A percentile compares a stretch with the other conserved stretches of the same genome.
These are phyloP conservation scores for Tupaia tana DNA, from an alignment of 2,113 vertebrate genomes.

Conservation along the genomic window DNA sequence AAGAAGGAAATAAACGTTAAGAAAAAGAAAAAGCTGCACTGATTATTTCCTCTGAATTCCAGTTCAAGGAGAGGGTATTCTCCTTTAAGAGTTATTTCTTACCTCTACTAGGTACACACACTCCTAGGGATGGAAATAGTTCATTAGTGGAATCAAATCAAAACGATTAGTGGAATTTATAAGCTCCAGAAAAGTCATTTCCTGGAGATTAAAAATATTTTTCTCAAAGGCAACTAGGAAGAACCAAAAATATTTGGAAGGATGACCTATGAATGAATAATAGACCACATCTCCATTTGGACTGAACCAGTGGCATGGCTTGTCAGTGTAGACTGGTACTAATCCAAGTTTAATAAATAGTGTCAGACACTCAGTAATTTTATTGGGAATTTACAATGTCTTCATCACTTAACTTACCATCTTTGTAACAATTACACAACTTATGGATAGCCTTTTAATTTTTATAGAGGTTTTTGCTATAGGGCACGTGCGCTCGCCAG, in stretches of 20 bases:
- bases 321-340: no score
- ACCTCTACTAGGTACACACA: neutral
- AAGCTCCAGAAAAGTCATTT: conserved; percentile 50
- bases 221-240: conserved; percentile 17
- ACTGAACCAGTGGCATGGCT: neutral
- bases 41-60: neutral
- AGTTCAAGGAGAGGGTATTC: neutral
- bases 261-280: neutral
- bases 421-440: neutral
- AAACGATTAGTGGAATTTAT: neutral
- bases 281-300: neutral
- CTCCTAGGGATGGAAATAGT: conserved; percentile 6
- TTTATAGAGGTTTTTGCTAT: neutral
- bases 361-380: neutral
- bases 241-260: neutral
- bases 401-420: neutral
- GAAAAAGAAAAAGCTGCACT: neutral
- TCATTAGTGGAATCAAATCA: conserved; percentile 39
- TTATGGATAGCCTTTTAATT: neutral
- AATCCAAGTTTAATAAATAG: no score
- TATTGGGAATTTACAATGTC: neutral
- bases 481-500: no score
- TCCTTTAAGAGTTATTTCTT: neutral
- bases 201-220: conserved; percentile 60
- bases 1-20: no score